Evolutionary conservation across 2,888 invertebrate species (phyloP), one percentile per base, ranked within the genome.

Genomic region (Acleris cristana): DNA sequence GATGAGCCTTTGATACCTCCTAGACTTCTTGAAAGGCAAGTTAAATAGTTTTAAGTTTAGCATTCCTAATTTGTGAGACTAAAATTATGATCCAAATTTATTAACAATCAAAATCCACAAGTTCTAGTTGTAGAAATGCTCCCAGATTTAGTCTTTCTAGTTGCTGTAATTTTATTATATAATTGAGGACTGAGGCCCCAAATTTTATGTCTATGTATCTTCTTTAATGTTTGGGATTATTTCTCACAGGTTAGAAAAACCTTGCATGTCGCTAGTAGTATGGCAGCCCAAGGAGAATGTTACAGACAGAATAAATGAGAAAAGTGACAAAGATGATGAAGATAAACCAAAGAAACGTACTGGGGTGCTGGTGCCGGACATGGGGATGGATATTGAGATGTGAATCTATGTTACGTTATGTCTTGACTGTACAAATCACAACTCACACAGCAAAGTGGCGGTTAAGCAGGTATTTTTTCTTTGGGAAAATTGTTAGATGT

Each of bases 201-300:
- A 34, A 34, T 34, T 34, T 10, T 1, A 34, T 10, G 0, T 34
- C 3, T 34, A 8, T 34, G 1, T 34, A 34, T 34, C 10, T 34
- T 26, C 26, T 3, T 14, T 40, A 40, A 40, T 14, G 1, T 40
- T 40, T 40, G 0, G 3, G 1, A 40, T 40, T 65, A 21, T 76
- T 79, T 61, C 72, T 80, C 89, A 70, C 74, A 95, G 94, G 79
- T 87, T 94, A 74, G 95, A 96, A 75, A 94, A 95, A 79, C 96
- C 96, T 0, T 95, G 96, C 76, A 96, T 96, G 88, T 97, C 97
- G 4, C 82, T 97, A 71, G 96, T 97, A 2, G 93, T 97, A 12
- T 97, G 97, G 97, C 95, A 96, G 79, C 97, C 97, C 0, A 95
- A 96, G 64, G 94, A 94, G 30, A 91, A 93, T 72, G 88, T 93